Conservation (phyloP, 2,888 invertebrate species). For the Thymelicus lineola region DNA sequence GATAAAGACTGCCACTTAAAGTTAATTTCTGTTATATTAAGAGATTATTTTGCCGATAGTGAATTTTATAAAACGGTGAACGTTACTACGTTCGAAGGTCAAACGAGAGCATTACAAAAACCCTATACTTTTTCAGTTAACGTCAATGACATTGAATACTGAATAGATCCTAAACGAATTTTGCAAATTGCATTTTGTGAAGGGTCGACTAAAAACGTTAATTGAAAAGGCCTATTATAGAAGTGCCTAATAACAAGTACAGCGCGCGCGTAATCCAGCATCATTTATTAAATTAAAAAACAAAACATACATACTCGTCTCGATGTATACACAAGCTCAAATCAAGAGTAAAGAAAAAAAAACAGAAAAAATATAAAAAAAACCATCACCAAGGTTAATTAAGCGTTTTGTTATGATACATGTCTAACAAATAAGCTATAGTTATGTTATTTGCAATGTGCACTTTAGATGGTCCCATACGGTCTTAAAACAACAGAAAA, state of each 20-base stretch:
- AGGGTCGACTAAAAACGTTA: conserved; percentile 46
- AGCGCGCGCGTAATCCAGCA: conserved; percentile 32
- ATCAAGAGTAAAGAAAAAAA: conserved; percentile 49
- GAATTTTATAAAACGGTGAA: conserved; percentile 57
- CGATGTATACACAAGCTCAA: conserved; percentile 65
- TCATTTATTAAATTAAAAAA: conserved; percentile 22
- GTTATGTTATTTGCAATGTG: conserved; percentile 66
- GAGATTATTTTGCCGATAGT: conserved; percentile 18
- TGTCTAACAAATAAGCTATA: conserved; percentile 27
- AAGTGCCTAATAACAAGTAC: conserved; percentile 22
- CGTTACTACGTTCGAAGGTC: conserved; percentile 67
- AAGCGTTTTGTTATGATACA: conserved; percentile 42
- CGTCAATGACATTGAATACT: conserved; percentile 67
- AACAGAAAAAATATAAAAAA: conserved; percentile 50
- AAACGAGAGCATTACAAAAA: conserved; percentile 46
- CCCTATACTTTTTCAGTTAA: conserved; percentile 56
- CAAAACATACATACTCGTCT: conserved; percentile 53
- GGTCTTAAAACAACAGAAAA: conserved; percentile 53
- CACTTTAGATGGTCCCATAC: conserved; percentile 78
- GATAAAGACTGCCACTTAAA: background rate
- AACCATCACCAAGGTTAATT: conserved; percentile 76
- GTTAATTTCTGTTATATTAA: conserved; percentile 7
- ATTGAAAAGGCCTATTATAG: conserved; percentile 29
- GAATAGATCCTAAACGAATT: conserved; percentile 45
- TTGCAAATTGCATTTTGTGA: conserved; percentile 41